phyloP scores from a whole-genome alignment of 2,888 invertebrate genomes.

The Phyto melanocephala region DNA sequence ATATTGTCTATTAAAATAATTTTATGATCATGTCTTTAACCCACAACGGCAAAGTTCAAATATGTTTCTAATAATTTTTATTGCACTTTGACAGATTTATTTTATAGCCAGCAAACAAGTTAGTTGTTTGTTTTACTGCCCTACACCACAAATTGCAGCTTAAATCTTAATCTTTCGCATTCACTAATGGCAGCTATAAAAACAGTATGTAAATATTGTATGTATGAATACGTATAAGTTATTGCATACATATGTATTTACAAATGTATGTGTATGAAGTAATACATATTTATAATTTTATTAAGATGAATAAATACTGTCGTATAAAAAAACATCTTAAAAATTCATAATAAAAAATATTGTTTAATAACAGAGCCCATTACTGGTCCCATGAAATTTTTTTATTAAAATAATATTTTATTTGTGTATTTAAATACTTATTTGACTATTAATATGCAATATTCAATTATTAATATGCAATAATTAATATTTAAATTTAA shows the following conservation, averaged over 20 bases:
- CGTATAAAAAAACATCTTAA: background rate
- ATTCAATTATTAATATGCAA: too few relatives aligned
- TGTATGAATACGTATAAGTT: background rate
- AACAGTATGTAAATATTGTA: background rate
- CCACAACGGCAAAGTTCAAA: background rate
- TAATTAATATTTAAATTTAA: too few relatives aligned
- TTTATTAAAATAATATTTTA: too few relatives aligned
- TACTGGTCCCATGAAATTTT: too few relatives aligned
- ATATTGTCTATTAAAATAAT: too few relatives aligned
- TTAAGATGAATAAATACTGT: background rate
- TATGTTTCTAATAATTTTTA: background rate
- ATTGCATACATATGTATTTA: background rate
- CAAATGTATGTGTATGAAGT: background rate
- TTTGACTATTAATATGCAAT: too few relatives aligned
- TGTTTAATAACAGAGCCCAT: too few relatives aligned
- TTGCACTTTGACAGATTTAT: background rate
- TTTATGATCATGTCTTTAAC: too few relatives aligned
- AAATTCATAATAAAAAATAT: too few relatives aligned
- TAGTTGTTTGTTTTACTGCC: background rate
- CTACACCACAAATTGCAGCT: constrained; percentile 4
- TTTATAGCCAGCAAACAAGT: background rate
- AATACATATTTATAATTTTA: too few relatives aligned
- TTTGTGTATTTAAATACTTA: too few relatives aligned
- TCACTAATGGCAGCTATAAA: background rate
- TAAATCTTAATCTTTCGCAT: background rate